Evolutionary conservation across 2,888 invertebrate species (phyloP), one percentile per base, ranked within the genome.

Genomic region (Apoderus coryli): DNA sequence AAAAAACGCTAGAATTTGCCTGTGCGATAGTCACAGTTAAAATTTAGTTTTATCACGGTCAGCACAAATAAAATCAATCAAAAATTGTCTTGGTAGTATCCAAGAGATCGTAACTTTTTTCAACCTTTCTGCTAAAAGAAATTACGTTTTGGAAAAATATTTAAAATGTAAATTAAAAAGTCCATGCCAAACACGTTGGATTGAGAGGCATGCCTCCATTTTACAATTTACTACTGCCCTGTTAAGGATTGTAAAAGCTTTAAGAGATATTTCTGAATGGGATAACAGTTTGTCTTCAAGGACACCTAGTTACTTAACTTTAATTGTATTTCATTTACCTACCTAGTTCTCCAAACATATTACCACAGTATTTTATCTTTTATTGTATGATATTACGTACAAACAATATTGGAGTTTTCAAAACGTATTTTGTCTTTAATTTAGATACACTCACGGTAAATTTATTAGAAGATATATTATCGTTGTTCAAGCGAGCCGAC

Each of bases 121-220:
- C n/a, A 6, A 19, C 10, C 7, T 6, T n/a, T 19, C 19, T 19
- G 6, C 19, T 12, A 26, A 26, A 14, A 6, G 26, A 26, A 13
- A 26, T 12, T 26, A 12, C 13, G 14, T 26, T 19, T 19, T 19
- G n/a, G n/a, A 19, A 19, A 19, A 19, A n/a, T 19, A 7, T 22
- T 10, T 22, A 9, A 29, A 29, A 29, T 14, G 22, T 22, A 22
- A 9, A 7, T 22, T 29, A 29, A 22, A 19, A 11, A 29, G 29
- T 14, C 29, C 29, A 10, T 29, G 29, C 16, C 29, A 29, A 9
- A 29, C 29, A 14, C 22, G 29, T 22, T 29, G 29, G 29, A 13
- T 29, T 13, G 29, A 29, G 22, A 29, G 22, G 13, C 29, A 29
- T 16, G 23, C 19, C 9, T 29, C 29, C 22, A 29, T 29, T 13